phyloP scores from a whole-genome alignment of 2,888 invertebrate species.

The Eurytoma adleriae region DNA sequence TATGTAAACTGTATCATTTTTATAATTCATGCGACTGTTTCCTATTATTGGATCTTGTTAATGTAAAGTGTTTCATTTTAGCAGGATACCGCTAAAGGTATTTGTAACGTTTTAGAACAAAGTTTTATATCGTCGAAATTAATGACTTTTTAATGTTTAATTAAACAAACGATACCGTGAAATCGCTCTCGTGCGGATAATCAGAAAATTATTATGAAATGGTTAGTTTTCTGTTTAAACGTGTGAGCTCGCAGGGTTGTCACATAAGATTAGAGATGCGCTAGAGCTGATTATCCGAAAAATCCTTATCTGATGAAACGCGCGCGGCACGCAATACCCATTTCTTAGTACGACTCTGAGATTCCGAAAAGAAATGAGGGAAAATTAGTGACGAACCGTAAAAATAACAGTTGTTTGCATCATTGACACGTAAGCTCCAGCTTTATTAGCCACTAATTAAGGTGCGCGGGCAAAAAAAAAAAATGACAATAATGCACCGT shows the following conservation, averaged over 20 bases:
- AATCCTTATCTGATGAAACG: slow-evolving; percentile 21
- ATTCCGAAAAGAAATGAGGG: not conserved
- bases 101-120: not conserved
- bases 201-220: too few species aligned
- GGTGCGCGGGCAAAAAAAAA: not conserved
- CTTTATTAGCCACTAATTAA: slow-evolving; percentile 40
- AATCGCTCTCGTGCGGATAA: not conserved
- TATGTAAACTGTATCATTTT: slow-evolving; percentile 21
- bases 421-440: slow-evolving; percentile 39
- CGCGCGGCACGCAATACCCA: not conserved
- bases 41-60: not conserved
- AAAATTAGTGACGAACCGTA: slow-evolving; percentile 12
- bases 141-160: too few species aligned
- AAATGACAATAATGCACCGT: slow-evolving; percentile 28
- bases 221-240: slow-evolving; percentile 9
- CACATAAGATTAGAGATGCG: not conserved
- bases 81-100: not conserved
- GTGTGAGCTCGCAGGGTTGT: not conserved
- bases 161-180: too few species aligned
- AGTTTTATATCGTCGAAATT: not conserved
- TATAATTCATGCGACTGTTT: not conserved
- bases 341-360: slow-evolving; percentile 3
- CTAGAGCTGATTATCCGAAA: slow-evolving; percentile 8
- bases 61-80: not conserved
- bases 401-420: slow-evolving; percentile 43